Percentiles rank a stretch among this genome's conserved stretches.
Evolutionary conservation across 2,797 vertebrate genomes (phyloP).

Genomic region (Odontamblyopus lacepedii): DNA sequence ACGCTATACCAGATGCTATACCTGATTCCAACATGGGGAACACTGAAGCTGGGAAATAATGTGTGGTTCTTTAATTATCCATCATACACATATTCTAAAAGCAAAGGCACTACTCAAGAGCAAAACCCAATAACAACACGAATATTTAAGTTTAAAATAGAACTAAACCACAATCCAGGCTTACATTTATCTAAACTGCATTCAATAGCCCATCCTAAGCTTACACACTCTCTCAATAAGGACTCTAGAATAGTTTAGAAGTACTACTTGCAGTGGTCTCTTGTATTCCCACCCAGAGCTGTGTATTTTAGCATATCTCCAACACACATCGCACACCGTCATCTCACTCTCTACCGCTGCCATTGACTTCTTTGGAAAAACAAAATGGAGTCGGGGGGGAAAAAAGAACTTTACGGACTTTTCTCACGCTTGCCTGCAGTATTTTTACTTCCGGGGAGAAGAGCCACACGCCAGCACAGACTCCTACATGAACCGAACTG

Average conservation of each 20-base stretch:
- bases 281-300: conserved; percentile 1
- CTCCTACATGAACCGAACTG: conserved; percentile 66
- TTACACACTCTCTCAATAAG: too few relatives aligned
- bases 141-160: too few relatives aligned
- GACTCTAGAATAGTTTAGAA: background rate
- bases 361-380: conserved; percentile 58
- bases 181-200: too few relatives aligned
- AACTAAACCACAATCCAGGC: too few relatives aligned
- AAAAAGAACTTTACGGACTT: conserved; percentile 26
- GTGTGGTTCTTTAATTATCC: too few relatives aligned
- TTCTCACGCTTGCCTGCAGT: conserved; percentile 55
- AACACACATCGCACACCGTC: conserved; percentile 45
- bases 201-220: too few relatives aligned
- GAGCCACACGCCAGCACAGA: conserved; percentile 79
- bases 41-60: too few relatives aligned
- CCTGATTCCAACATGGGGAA: too few relatives aligned
- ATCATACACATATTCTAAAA: too few relatives aligned
- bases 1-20: too few relatives aligned
- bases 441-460: conserved; percentile 28
- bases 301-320: conserved; percentile 28
- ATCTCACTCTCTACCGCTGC: conserved; percentile 62
- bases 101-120: too few relatives aligned
- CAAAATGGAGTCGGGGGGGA: conserved; percentile 40
- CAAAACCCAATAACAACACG: too few relatives aligned
- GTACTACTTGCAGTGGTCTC: background rate